phyloP scores from a whole-genome alignment of 2,888 invertebrate genomes.

The Lasioglossum lativentre region DNA sequence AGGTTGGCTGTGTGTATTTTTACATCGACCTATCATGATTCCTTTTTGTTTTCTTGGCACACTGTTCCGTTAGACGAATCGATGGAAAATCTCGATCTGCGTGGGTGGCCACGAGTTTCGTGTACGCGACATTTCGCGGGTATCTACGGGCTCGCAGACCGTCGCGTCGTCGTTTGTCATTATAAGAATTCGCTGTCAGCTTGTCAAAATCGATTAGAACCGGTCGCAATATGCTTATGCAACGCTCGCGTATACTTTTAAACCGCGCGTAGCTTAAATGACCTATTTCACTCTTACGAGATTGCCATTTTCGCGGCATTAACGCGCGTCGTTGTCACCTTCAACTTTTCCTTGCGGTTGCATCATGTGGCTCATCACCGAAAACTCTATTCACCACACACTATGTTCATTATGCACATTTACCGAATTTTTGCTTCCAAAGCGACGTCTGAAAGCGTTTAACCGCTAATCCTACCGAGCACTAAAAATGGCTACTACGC shows the following conservation, averaged over 20 bases:
- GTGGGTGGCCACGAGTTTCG: neutral
- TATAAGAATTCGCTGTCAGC: constrained; percentile 25
- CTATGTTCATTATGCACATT: neutral
- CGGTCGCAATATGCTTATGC: constrained; percentile 22
- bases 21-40: neutral
- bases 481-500: too few relatives aligned
- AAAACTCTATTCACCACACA: neutral
- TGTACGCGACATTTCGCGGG: neutral
- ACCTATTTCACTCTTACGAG: neutral
- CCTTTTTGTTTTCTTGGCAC: neutral
- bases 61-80: neutral
- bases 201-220: constrained; percentile 45
- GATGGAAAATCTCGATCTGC: constrained; percentile 1
- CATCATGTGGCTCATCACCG: neutral
- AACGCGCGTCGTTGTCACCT: neutral
- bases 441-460: neutral
- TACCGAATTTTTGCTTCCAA: neutral
- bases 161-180: constrained; percentile 17
- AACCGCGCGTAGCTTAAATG: neutral
- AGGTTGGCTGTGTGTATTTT: neutral
- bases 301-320: neutral
- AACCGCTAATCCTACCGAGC: too few relatives aligned
- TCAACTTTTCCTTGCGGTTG: neutral
- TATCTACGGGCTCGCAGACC: neutral
- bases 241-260: neutral